Evolutionary conservation across 1,140 invertebrate genomes (phyloP).

Genomic region (Hylyphantes graminicola): DNA sequence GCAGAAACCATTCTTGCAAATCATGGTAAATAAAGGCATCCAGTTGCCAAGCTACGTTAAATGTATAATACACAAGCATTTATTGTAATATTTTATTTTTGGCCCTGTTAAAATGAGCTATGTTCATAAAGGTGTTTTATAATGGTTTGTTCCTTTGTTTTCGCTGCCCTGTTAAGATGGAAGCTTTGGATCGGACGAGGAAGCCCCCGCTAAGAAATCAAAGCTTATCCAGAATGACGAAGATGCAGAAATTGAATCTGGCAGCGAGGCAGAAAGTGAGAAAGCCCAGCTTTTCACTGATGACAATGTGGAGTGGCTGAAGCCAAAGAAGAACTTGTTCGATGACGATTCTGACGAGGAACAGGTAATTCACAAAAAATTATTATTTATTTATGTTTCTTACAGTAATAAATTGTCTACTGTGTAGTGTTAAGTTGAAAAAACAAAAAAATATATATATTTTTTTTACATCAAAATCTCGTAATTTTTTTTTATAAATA

Average conservation of each 20-base stretch:
- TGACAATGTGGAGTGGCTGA: constrained; percentile 78
- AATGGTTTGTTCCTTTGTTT: not conserved
- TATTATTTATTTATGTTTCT: not conserved
- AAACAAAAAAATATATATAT: not conserved
- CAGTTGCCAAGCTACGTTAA: too few species aligned
- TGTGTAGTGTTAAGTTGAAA: not conserved
- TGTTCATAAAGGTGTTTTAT: not conserved
- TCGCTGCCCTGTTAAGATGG: not conserved
- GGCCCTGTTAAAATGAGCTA: too few species aligned
- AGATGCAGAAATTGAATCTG: constrained; percentile 57
- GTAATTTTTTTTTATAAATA: too few species aligned
- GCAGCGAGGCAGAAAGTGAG: not conserved
- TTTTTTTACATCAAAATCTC: not conserved
- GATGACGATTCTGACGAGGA: constrained; percentile 14
- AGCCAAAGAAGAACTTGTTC: constrained; percentile 69
- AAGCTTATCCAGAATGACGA: constrained; percentile 56
- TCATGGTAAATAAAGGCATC: too few species aligned
- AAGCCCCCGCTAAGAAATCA: not conserved
- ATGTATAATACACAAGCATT: too few species aligned
- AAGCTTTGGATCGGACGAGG: not conserved
- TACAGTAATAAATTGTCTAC: not conserved
- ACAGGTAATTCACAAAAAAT: constrained; percentile 50
- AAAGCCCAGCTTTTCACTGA: constrained; percentile 71
- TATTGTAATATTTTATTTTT: too few species aligned
- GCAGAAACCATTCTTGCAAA: too few species aligned